phyloP scores from a whole-genome alignment of 53 echinoderm and acorn worm genomes.

The Glandiceps talaboti region DNA sequence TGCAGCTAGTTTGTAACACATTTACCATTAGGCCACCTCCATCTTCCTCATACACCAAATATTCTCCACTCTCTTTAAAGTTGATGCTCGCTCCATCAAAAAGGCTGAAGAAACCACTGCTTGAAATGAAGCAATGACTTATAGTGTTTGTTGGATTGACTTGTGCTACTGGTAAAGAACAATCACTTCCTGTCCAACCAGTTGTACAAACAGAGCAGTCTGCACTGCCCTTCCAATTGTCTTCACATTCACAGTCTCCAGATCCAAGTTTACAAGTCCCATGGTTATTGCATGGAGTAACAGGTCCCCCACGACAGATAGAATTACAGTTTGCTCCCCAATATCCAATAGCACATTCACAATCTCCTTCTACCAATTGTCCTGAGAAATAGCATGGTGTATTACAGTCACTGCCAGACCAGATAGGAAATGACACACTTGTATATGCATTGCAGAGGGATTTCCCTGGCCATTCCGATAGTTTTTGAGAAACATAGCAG shows the following conservation, averaged over 20 bases:
- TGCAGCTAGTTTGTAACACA: conserved; percentile 52
- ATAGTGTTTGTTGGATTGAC: conserved; percentile 18
- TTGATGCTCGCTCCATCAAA: conserved; percentile 68
- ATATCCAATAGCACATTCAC: conserved; percentile 40
- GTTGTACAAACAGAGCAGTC: conserved; percentile 32
- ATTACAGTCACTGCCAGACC: conserved; percentile 48
- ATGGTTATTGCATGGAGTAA: conserved; percentile 42
- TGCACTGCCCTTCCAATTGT: conserved; percentile 45
- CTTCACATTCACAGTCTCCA: conserved; percentile 52
- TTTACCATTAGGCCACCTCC: conserved; percentile 24
- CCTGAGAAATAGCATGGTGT: conserved; percentile 33
- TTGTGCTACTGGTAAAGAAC: conserved; percentile 40
- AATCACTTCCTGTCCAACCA: conserved; percentile 68
- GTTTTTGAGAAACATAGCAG: conserved; percentile 20
- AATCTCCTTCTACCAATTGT: conserved; percentile 11
- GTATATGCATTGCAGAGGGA: conserved; percentile 41
- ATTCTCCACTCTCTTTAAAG: conserved; percentile 49
- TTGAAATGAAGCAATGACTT: conserved; percentile 41
- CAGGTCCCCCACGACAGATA: conserved; percentile 46
- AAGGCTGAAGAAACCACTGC: conserved; percentile 62
- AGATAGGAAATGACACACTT: conserved; percentile 52
- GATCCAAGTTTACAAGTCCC: conserved; percentile 31
- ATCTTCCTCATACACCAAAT: conserved; percentile 27
- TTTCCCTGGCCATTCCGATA: conserved; percentile 39
- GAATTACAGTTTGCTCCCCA: conserved; percentile 56